phyloP scores from a whole-genome alignment of 2,113 vertebrate species.

The Bufo bufo region DNA sequence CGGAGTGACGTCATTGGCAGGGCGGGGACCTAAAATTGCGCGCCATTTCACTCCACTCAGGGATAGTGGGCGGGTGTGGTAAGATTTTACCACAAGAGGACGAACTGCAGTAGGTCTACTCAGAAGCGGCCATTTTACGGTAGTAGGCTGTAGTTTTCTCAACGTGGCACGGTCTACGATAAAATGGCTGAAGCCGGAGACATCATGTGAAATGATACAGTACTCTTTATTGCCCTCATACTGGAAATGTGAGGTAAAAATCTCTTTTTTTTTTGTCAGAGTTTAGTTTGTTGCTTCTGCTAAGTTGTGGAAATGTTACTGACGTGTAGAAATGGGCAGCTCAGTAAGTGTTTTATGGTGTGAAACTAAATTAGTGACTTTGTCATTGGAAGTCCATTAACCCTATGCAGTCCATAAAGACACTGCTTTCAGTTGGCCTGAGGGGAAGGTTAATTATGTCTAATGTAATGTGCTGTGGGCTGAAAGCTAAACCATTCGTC shows the following conservation, averaged over 20 bases:
- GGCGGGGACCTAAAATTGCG: not conserved
- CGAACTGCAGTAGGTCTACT: not conserved
- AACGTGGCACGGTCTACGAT: not conserved
- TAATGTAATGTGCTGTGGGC: too few species aligned
- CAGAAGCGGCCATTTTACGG: not conserved
- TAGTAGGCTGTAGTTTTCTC: rapidly evolving
- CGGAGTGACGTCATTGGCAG: not conserved
- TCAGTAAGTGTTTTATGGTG: not conserved
- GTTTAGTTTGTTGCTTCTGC: not conserved
- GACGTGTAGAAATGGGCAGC: not conserved
- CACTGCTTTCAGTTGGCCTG: too few species aligned
- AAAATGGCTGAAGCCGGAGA: not conserved
- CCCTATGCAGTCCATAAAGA: too few species aligned
- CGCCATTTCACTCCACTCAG: not conserved
- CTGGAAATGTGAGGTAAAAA: not conserved
- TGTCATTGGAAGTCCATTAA: not conserved
- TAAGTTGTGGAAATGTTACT: not conserved
- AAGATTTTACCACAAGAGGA: not conserved
- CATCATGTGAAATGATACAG: not conserved
- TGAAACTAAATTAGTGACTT: not conserved
- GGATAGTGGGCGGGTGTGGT: not conserved
- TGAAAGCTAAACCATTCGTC: too few species aligned
- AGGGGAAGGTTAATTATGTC: too few species aligned
- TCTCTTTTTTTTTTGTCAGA: not conserved
- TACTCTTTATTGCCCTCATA: not conserved